Evolutionary conservation across 2,113 vertebrate species (phyloP), one percentile per base, ranked within the genome.

Genomic region (Oceanodroma tethys): DNA sequence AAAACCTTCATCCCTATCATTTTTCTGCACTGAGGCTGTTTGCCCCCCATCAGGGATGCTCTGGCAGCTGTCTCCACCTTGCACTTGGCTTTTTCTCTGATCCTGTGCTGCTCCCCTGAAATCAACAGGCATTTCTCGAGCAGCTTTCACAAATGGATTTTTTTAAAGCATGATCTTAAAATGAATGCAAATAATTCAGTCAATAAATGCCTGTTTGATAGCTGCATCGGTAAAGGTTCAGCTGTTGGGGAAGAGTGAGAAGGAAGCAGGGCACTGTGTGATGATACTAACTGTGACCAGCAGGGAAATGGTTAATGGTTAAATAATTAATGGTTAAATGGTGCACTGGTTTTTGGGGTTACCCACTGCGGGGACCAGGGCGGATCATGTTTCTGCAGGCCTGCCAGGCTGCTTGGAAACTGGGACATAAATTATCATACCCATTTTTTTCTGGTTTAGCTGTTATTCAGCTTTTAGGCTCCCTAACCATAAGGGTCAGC

Each of bases 121-220:
- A 79, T 45, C 55, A 75, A 26, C 36, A 32, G 45, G n/a, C 0
- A 0, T 71, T 90, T 92, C 59, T 36, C 50, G 60, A 56, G 23
- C 73, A 89, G 1, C 29, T 72, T 71, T 42, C 68, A 70, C 42
- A 74, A 55, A 55, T 14, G 5, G 12, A 13, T 62, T 83, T 68
- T 86, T 76, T 86, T 42, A 60, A 95, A 90, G 70, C n/a, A 34
- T 3, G 6, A 45, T 81, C 92, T 90, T 73, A 84, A 94, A 96
- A 82, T 32, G 7, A 76, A 47, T 56, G 27, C 91, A 72, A 56
- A 30, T 65, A 81, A 70, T 73, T 56, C 42, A 45, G 65, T 73
- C 50, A 70, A 18, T 84, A 68, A 86, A 45, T 0, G 9, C 19
- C 17, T 0, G 0, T 25, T 6, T 32, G 34, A 36, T 56, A 47